Evolutionary conservation across 2,797 vertebrate genomes (phyloP), one percentile per base, ranked within the genome.

Genomic region (Leptodactylus fallax): DNA sequence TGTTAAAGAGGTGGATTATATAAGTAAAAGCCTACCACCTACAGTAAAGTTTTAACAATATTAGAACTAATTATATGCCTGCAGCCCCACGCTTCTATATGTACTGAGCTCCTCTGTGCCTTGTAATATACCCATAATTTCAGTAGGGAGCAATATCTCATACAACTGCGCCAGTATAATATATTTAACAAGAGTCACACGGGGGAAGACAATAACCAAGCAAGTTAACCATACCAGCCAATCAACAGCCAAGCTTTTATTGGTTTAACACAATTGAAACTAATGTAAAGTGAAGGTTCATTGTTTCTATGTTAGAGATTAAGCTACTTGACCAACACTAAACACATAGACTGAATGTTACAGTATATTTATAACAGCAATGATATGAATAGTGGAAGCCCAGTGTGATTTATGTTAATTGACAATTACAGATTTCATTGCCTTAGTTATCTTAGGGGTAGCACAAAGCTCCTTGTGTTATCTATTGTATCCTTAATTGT

Each of bases 401-500:
- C 72, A 51, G 10, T 76, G 72, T 21, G 72, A 76, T 76, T n/a
- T 49, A 76, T 49, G 47, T 9, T 76, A 76, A 76, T 76, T 49
- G 47, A n/a, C 47, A 51, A 76, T 51, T 76, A n/a, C 72, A 47
- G 71, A 21, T 72, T 76, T 76, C 19, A 76, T 51, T 76, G 45
- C 47, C 5, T 49, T 51, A 21, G 45, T 51, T 51, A 76, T 76
- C 72, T 21, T 49, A 49, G 17, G 17, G 45, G 47, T 11, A 13
- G 72, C 72, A 76, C 47, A 76, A 76, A 76, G 47, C 47, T 11
- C 47, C 45, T 49, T 76, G 45, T 51, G 47, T 51, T 76, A 51
- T 76, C 47, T 76, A 76, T 76, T 76, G 72, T 51, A 51, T 76
- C 47, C 71, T 16, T 72, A 72, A 72, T 72, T 72, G 45, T 72